Evolutionary conservation across 2,888 invertebrate species (phyloP), one percentile per base, ranked within the genome.

Genomic region (Cosmia trapezina): DNA sequence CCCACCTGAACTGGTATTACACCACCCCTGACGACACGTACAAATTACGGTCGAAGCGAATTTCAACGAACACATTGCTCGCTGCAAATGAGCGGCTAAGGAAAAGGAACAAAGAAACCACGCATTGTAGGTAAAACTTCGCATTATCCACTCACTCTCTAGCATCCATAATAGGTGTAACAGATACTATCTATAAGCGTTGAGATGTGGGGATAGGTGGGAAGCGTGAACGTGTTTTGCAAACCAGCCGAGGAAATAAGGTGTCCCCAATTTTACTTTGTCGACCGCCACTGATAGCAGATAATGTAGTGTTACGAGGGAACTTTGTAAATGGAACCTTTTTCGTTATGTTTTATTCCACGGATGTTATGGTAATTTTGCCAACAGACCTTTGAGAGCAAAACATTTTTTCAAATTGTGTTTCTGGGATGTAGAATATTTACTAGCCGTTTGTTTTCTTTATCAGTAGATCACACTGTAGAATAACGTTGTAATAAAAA

Each of bases 201-300:
- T 96, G 95, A 95, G 94, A 95, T 95, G 95, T 94, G 94, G 93
- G 94, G 95, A 95, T 95, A 94, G 95, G 95, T 95, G 94, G 94
- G 93, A 95, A 95, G 93, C 95, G 94, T 91, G 94, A 95, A 95
- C 95, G 95, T 96, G 95, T 96, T 95, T 95, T 95, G 95, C 95
- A 95, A 95, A 93, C 95, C 94, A 93, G 93, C 93, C 92, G 92
- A 92, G 94, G 93, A 94, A 95, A 95, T 95, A 95, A 94, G 94
- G 94, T 94, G 94, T 94, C 93, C 94, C 94, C 93, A 95, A 95
- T 95, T 95, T 94, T 94, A 94, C 93, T 94, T 94, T 94, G 94
- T 92, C 93, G 93, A 92, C 93, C 94, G 91, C 91, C 89, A 92
- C 93, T 93, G 94, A 94, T 93, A 94, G 92, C 90, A 93, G 92